Evolutionary conservation across 2,888 invertebrate species (phyloP), one percentile per base, ranked within the genome.

Genomic region (Oscheius sp.): DNA sequence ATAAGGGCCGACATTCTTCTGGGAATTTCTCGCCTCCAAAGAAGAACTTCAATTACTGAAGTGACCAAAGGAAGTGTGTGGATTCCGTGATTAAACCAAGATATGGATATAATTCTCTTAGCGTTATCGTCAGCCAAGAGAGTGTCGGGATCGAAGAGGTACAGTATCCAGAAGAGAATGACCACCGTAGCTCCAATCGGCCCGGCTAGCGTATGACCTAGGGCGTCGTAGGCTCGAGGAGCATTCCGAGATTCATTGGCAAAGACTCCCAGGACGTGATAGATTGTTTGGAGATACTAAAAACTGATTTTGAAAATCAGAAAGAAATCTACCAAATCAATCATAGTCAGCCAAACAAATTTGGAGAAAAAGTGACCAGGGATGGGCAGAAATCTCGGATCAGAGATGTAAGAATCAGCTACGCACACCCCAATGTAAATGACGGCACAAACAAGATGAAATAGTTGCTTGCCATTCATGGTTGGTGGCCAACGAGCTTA

Each of bases 331-430:
- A 84, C 84, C 69, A 84, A 69, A 68, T 82, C 80, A 57, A 84
- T 73, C 71, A 84, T 74, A 6, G 85, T 85, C 20, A 85, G 75
- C 85, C 85, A 85, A 17, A 81, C 84, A 53, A 84, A 79, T 64
- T 81, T 74, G 8, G 82, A 83, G 55, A 79, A 69, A 45, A 73
- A 78, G 8, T 76, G 70, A 33, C 72, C 70, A 1, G 76, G 76
- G 33, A 84, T 76, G n/a, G 80, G 82, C 6, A 79, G 65, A 10
- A 71, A 46, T 15, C 71, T 23, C 23, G 66, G 69, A 8, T 67
- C 55, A 1, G 78, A 73, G 17, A 75, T 70, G 48, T 65, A 58
- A 6, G 69, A 74, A 58, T 84, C 84, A 34, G 66, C 72, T 46
- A 74, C 77, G 50, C 78, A 66, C 2, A 74, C 55, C 25, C 68